phyloP scores from a whole-genome alignment of 2,888 invertebrate species.

The Byasa hedistus region DNA sequence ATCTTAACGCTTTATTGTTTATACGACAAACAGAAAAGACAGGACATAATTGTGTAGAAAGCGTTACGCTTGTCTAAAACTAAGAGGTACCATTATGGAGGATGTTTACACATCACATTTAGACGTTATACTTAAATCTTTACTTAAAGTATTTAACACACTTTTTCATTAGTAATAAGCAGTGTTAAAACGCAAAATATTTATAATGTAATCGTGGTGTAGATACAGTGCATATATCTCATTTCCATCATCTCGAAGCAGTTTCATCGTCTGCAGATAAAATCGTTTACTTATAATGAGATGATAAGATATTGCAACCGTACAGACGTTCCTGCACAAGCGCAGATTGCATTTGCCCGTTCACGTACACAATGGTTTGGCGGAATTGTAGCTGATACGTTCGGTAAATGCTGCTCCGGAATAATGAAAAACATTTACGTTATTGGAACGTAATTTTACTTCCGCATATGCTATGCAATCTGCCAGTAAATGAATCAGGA shows the following conservation, averaged over 20 bases:
- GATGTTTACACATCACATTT: too few relatives aligned
- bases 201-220: too few relatives aligned
- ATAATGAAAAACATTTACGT: slow-evolving; percentile 20
- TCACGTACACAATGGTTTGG: slow-evolving; percentile 18
- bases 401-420: slow-evolving; percentile 18
- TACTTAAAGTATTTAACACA: too few relatives aligned
- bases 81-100: too few relatives aligned
- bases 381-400: slow-evolving; percentile 20
- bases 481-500: neutral
- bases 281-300: slow-evolving; percentile 9
- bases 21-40: too few relatives aligned
- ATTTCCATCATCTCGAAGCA: neutral
- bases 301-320: slow-evolving; percentile 18
- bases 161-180: too few relatives aligned
- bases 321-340: slow-evolving; percentile 5
- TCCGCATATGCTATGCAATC: neutral
- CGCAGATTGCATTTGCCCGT: slow-evolving; percentile 21
- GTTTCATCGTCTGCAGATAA: neutral
- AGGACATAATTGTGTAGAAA: too few relatives aligned
- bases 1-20: too few relatives aligned
- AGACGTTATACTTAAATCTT: too few relatives aligned
- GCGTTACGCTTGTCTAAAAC: too few relatives aligned
- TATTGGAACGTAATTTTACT: slow-evolving; percentile 3
- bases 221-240: too few relatives aligned
- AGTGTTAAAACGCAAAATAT: too few relatives aligned